Percentiles rank a stretch among this genome's conserved stretches.
Conservation (phyloP, 2,888 invertebrate genomes). For the Belgica antarctica region DNA sequence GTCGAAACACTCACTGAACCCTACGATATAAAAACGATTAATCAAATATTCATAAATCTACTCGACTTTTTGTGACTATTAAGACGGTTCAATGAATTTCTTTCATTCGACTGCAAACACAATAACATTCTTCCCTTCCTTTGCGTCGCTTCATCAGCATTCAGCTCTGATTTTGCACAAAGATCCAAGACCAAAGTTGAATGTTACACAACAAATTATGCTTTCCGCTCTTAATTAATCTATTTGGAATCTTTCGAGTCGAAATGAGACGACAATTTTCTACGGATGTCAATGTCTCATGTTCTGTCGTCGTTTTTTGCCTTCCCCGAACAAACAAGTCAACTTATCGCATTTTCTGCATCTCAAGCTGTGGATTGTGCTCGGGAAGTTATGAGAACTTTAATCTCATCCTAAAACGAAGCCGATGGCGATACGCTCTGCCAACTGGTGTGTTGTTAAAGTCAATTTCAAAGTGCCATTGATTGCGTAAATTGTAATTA, state of each 20-base stretch:
- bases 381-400: background rate
- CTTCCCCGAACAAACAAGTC: background rate
- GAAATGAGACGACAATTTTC: slow-evolving; percentile 4
- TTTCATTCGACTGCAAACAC: background rate
- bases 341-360: slow-evolving; percentile 23
- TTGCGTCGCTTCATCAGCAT: slow-evolving; percentile 6
- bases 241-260: slow-evolving; percentile 23
- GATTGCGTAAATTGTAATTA: slow-evolving; percentile 27
- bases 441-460: background rate
- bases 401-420: background rate
- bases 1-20: background rate
- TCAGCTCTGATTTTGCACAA: slow-evolving; percentile 8
- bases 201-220: slow-evolving; percentile 28
- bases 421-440: background rate
- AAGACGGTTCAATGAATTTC: slow-evolving; percentile 24
- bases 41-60: slow-evolving; percentile 32
- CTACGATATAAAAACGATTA: slow-evolving; percentile 14
- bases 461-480: background rate
- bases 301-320: background rate
- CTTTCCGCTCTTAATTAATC: slow-evolving; percentile 33
- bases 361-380: background rate
- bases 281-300: slow-evolving; percentile 25
- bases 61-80: slow-evolving; percentile 11
- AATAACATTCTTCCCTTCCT: slow-evolving; percentile 7
- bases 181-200: background rate